These are phyloP conservation scores for Polypedilum vanderplanki DNA, from an alignment of 1,140 invertebrate species.

Conservation along the genomic window DNA sequence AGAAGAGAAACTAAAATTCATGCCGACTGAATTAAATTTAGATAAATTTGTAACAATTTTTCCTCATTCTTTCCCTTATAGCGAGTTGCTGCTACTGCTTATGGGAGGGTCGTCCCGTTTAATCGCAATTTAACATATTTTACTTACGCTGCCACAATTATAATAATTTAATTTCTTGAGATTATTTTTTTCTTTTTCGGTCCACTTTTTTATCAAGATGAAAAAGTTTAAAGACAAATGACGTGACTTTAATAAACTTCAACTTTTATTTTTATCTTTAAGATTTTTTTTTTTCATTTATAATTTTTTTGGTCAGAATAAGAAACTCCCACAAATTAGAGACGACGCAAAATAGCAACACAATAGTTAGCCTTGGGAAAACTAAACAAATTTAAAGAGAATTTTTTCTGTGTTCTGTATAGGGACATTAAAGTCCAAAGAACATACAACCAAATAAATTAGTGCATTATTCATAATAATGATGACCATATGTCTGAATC, in stretches of 20 bases:
- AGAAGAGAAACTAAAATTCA: not conserved
- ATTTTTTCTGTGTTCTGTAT: no score
- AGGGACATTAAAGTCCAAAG: not conserved
- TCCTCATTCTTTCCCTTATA: not conserved
- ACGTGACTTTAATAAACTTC: not conserved
- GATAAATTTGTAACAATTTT: slow-evolving; percentile 7
- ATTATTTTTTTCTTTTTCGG: not conserved
- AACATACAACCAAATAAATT: not conserved
- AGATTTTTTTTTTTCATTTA: no score
- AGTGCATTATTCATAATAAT: slow-evolving; percentile 19
- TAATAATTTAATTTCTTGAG: not conserved
- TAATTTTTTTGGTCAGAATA: not conserved
- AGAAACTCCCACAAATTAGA: no score
- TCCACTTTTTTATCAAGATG: slow-evolving; percentile 4
- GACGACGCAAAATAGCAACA: no score
- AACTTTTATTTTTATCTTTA: no score
- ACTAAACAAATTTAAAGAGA: no score
- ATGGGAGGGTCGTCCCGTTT: not conserved
- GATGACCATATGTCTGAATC: slow-evolving; percentile 17
- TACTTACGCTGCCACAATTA: not conserved
- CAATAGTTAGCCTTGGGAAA: no score
- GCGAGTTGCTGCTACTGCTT: not conserved
- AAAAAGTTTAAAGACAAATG: slow-evolving; percentile 14
- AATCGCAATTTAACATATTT: slow-evolving; percentile 19
- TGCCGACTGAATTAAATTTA: slow-evolving; percentile 18